These are phyloP conservation scores for Hypselothyrea guttata DNA, from an alignment of 2,888 invertebrate genomes.

Conservation along the genomic window DNA sequence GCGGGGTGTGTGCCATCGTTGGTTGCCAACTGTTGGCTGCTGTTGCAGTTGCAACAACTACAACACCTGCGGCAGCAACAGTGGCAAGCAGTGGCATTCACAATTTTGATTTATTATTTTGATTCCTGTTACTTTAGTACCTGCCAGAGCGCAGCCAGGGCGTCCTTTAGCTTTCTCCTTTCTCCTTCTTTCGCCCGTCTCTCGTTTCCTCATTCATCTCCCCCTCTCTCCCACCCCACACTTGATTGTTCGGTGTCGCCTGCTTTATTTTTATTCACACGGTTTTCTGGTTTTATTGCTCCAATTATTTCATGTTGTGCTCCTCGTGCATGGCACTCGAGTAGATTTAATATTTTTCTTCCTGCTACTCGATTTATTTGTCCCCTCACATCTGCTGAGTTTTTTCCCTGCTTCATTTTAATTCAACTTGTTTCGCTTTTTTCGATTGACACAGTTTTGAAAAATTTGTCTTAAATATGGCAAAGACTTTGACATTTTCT, in stretches of 20 bases:
- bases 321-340: slow-evolving; percentile 40
- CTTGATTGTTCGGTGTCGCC: slow-evolving; percentile 4
- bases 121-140: slow-evolving; percentile 67
- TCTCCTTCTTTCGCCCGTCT: background rate
- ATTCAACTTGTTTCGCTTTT: slow-evolving; percentile 2
- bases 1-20: background rate
- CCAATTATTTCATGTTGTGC: slow-evolving; percentile 65
- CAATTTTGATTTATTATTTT: slow-evolving; percentile 71
- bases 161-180: slow-evolving; percentile 35
- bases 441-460: background rate
- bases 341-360: slow-evolving; percentile 47
- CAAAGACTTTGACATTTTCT: too few species aligned
- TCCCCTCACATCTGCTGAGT: background rate
- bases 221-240: background rate
- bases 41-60: slow-evolving; percentile 10
- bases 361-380: slow-evolving; percentile 11
- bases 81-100: slow-evolving; percentile 30
- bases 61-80: slow-evolving; percentile 4
- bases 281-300: slow-evolving; percentile 67
- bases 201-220: background rate
- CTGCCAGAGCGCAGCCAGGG: slow-evolving; percentile 46
- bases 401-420: slow-evolving; percentile 17
- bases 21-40: slow-evolving; percentile 7
- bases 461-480: too few species aligned
- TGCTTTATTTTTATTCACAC: slow-evolving; percentile 61